phyloP scores from a whole-genome alignment of 2,113 vertebrate genomes.

The Acanthochromis polyacanthus region DNA sequence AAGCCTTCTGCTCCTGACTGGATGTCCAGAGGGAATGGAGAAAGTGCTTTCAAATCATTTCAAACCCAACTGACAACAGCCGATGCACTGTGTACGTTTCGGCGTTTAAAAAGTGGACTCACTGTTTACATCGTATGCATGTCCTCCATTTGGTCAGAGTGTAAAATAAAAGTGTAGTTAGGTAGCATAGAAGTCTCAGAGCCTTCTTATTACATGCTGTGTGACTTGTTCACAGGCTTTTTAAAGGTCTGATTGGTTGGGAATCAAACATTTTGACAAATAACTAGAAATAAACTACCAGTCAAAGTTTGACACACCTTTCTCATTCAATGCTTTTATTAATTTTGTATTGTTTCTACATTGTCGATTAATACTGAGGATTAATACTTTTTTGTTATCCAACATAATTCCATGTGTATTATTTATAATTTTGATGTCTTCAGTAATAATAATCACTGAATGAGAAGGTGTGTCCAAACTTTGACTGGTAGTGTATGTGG shows the following conservation, averaged over 20 bases:
- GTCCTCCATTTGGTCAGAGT: constrained; percentile 14
- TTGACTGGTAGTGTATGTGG: too few relatives aligned
- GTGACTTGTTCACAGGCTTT: not conserved
- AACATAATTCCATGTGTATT: too few relatives aligned
- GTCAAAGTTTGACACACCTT: too few relatives aligned
- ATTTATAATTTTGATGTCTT: too few relatives aligned
- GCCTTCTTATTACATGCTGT: not conserved
- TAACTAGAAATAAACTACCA: not conserved
- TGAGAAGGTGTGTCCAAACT: too few relatives aligned
- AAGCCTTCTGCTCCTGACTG: constrained; percentile 23
- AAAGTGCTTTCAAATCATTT: constrained; percentile 37
- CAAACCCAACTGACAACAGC: constrained; percentile 13
- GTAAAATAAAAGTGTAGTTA: not conserved
- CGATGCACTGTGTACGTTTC: not conserved
- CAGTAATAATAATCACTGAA: too few relatives aligned
- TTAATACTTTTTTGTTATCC: too few relatives aligned
- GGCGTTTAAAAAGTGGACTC: constrained; percentile 23
- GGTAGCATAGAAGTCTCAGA: not conserved
- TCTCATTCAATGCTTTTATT: too few relatives aligned
- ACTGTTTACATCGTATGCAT: constrained; percentile 23
- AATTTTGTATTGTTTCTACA: too few relatives aligned
- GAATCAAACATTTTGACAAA: too few relatives aligned
- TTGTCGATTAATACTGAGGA: too few relatives aligned
- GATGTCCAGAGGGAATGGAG: constrained; percentile 29
- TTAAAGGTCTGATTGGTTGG: not conserved